Conservation (phyloP, 2,113 vertebrate species). For the Callospermophilus lateralis region DNA sequence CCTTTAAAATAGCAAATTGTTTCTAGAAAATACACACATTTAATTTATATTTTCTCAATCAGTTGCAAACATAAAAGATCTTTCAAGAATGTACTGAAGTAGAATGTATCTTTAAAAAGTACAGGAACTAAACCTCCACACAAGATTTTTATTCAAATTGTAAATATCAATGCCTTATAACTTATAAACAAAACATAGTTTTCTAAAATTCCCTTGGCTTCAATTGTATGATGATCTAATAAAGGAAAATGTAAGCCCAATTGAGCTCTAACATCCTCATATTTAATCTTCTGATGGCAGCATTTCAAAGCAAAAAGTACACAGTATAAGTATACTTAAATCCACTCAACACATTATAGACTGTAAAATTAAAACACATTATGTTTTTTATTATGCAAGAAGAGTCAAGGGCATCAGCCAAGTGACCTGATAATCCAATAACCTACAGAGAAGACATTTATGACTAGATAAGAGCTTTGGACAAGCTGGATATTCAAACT, state of each 20-base stretch:
- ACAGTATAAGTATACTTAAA: conserved; percentile 77
- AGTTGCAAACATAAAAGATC: neutral
- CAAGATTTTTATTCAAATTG: conserved; percentile 40
- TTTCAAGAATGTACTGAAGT: neutral
- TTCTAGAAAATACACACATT: conserved; percentile 36
- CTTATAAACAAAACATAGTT: conserved; percentile 39
- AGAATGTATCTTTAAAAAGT: neutral
- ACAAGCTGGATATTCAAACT: conserved; percentile 48
- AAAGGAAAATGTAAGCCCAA: conserved; percentile 82
- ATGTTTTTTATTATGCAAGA: conserved; percentile 78
- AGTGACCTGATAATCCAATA: conserved; percentile 82
- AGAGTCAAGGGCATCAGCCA: conserved; percentile 80
- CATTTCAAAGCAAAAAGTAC: conserved; percentile 82
- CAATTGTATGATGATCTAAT: conserved; percentile 79
- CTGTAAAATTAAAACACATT: conserved; percentile 76
- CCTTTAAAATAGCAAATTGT: neutral
- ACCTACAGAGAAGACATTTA: conserved; percentile 72
- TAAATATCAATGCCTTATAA: conserved; percentile 36
- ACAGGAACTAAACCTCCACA: conserved; percentile 29
- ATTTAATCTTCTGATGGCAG: conserved; percentile 85
- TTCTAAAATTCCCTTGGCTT: conserved; percentile 65
- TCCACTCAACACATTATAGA: conserved; percentile 71
- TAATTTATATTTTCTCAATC: conserved; percentile 33
- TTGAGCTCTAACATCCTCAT: conserved; percentile 74
- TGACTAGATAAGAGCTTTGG: conserved; percentile 68